Evolutionary conservation across 2,888 invertebrate species (phyloP), one percentile per base, ranked within the genome.

Genomic region (Apodemia hepburni): DNA sequence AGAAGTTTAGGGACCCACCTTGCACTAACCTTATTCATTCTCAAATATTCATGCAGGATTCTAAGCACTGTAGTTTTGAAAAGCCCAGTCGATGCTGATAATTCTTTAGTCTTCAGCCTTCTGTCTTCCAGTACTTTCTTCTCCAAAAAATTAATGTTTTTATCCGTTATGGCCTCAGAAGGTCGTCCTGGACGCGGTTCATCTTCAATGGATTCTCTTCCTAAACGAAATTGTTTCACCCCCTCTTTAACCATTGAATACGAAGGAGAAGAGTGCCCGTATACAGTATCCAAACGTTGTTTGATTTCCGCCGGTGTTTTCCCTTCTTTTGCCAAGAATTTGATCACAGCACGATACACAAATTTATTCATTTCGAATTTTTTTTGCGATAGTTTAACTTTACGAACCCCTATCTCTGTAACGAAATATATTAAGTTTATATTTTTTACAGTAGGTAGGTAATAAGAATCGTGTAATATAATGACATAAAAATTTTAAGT

Each of bases 201-300:
- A 57, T 68, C 64, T 66, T 63, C 62, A 63, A 65, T 60, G 12
- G 63, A 65, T 5, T 66, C 59, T 61, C 64, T 64, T 12, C 63
- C 65, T 62, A 63, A 64, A 33, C 64, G 64, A 35, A 65, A 67
- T 29, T 62, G 51, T 42, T 29, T 27, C 7, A 61, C 59, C 65
- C 64, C 64, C 47, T 67, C 64, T 9, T 65, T 61, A 62, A 67
- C 29, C 57, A 58, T 65, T 3, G 58, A 61, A 64, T 63, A 58
- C 2, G 35, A 49, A 59, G 60, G 58, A 12, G 59, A 29, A 61
- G 63, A 67, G 29, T 67, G 59, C 51, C 45, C 58, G 29, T 68
- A 64, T 63, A 67, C 58, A 15, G 58, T 47, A 38, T 27, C 45
- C 64, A 62, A 60, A n/a, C 64, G 58, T 64, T 63, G 15, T 38